Percentiles rank a stretch among this genome's conserved stretches.
Evolutionary conservation across 2,888 invertebrate genomes (phyloP).

Genomic region (Lasioglossum malachurum): DNA sequence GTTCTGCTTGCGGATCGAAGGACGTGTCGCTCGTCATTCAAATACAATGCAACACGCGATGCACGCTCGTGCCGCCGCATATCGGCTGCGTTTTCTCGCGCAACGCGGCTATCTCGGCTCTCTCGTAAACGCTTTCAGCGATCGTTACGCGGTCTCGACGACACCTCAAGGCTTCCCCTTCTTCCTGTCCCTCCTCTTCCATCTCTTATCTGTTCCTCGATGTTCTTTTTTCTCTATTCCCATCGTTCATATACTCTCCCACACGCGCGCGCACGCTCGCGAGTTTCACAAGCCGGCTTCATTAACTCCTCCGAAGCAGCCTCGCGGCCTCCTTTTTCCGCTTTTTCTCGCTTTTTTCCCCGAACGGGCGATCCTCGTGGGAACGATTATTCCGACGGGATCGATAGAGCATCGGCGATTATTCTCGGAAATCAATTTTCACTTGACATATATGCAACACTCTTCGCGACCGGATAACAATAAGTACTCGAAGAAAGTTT

Average conservation of each 20-base stretch:
- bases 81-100: slow-evolving; percentile 46
- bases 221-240: slow-evolving; percentile 11
- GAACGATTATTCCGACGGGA: not conserved
- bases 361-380: not conserved
- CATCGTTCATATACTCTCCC: slow-evolving; percentile 5
- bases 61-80: slow-evolving; percentile 38
- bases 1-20: slow-evolving; percentile 47
- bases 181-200: slow-evolving; percentile 5
- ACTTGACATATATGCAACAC: no score
- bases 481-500: not conserved
- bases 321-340: slow-evolving; percentile 33
- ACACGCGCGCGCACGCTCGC: not conserved
- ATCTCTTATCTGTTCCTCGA: slow-evolving; percentile 12
- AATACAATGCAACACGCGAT: slow-evolving; percentile 64
- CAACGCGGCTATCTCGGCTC: slow-evolving; percentile 23
- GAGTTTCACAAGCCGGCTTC: slow-evolving; percentile 40
- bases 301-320: slow-evolving; percentile 21
- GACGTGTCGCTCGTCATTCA: slow-evolving; percentile 61
- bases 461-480: not conserved
- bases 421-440: not conserved
- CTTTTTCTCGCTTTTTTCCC: slow-evolving; percentile 7
- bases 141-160: slow-evolving; percentile 51
- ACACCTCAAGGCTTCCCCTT: slow-evolving; percentile 60
- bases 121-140: slow-evolving; percentile 53
- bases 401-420: not conserved